Evolutionary conservation across 2,888 invertebrate genomes (phyloP).

Genomic region (Agrochola lota): DNA sequence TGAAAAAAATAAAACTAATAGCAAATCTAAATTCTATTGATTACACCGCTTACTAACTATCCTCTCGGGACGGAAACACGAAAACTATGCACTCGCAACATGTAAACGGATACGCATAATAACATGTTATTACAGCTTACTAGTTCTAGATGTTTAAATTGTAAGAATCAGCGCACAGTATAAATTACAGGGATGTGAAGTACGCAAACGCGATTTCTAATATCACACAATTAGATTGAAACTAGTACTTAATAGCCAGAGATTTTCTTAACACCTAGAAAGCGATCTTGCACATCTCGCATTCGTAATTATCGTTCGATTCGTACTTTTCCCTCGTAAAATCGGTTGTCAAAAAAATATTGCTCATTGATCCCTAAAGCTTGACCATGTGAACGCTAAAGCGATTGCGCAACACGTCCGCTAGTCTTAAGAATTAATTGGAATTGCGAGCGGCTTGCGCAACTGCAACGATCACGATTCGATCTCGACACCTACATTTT

Average conservation of each 20-base stretch:
- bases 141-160: constrained; percentile 16
- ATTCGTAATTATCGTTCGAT: background rate
- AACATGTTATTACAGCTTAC: constrained; percentile 2
- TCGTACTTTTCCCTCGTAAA: background rate
- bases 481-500: constrained; percentile 52
- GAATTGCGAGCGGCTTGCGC: constrained; percentile 52
- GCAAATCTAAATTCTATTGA: background rate
- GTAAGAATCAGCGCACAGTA: constrained; percentile 14
- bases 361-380: constrained; percentile 24
- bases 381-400: constrained; percentile 47
- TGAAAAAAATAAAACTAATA: background rate
- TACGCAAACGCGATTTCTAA: constrained; percentile 12
- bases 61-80: background rate
- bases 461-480: constrained; percentile 49
- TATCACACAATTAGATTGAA: constrained; percentile 3
- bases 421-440: constrained; percentile 60
- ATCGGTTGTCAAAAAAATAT: constrained; percentile 2
- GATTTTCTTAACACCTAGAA: constrained; percentile 11
- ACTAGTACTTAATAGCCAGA: background rate
- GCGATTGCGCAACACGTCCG: constrained; percentile 46
- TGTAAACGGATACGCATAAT: constrained; percentile 47
- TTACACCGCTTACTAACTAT: background rate
- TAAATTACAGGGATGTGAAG: constrained; percentile 26
- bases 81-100: constrained; percentile 20
- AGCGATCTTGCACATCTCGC: background rate